A percentile compares a stretch with the other conserved stretches of the same genome.
Evolutionary conservation across 2,797 vertebrate species (phyloP).

Genomic region (Syngnathus rostellatus): DNA sequence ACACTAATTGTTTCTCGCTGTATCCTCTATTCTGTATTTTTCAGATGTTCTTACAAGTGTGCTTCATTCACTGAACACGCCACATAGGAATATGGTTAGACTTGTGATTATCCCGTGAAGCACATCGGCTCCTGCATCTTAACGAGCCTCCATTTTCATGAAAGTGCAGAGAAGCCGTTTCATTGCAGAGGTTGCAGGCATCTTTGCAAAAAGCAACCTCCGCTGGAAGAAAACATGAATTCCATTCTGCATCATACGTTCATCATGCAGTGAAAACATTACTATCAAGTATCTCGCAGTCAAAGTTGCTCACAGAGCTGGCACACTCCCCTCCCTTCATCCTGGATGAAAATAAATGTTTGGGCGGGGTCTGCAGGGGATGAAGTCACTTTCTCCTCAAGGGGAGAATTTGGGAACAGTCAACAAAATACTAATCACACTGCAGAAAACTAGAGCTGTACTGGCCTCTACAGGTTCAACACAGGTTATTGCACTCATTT

Average conservation of each 20-base stretch:
- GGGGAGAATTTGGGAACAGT: conserved; percentile 36
- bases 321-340: conserved; percentile 14
- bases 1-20: not conserved
- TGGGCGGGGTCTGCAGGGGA: conserved; percentile 15
- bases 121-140: conserved; percentile 4
- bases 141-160: conserved; percentile 14
- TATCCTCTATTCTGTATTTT: not conserved
- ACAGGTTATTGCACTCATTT: conserved; percentile 50
- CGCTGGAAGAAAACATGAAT: conserved; percentile 28
- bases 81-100: not conserved
- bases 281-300: conserved; percentile 19
- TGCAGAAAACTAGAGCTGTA: conserved; percentile 60
- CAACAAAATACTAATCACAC: conserved; percentile 44
- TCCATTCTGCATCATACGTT: conserved; percentile 22
- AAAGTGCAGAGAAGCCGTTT: conserved; percentile 12
- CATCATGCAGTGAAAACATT: conserved; percentile 32
- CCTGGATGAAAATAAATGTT: conserved; percentile 17
- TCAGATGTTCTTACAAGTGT: not conserved
- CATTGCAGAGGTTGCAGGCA: conserved; percentile 6
- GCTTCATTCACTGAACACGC: not conserved
- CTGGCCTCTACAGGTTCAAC: conserved; percentile 61
- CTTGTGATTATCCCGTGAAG: not conserved
- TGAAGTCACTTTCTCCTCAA: conserved; percentile 24
- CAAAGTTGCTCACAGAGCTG: conserved; percentile 1
- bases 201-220: conserved; percentile 32